Evolutionary conservation across 53 echinoderm and acorn worm species (phyloP).

Genomic region (Echinometra lucunter): DNA sequence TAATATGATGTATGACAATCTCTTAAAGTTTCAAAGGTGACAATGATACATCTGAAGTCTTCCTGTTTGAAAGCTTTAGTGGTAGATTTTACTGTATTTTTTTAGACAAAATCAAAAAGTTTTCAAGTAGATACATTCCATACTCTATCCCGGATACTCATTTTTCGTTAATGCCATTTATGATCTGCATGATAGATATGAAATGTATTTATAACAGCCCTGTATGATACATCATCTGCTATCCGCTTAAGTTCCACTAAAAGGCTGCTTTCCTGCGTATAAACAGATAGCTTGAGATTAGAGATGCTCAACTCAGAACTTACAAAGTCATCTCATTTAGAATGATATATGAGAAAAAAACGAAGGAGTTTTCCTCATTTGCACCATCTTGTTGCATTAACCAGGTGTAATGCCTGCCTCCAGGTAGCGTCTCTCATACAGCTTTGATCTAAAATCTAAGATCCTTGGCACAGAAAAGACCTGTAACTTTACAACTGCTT

Average conservation of each 20-base stretch:
- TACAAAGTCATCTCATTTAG: not conserved
- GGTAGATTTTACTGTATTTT: too few species aligned
- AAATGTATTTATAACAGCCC: not conserved
- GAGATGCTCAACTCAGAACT: not conserved
- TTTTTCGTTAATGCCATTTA: not conserved
- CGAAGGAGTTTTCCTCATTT: not conserved
- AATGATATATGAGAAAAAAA: slow-evolving; percentile 31
- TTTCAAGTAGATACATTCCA: too few species aligned
- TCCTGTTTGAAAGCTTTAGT: too few species aligned
- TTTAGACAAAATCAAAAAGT: too few species aligned
- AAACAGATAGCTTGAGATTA: not conserved
- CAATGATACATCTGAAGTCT: too few species aligned
- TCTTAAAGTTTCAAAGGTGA: too few species aligned
- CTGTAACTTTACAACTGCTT: not conserved
- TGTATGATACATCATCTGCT: slow-evolving; percentile 18
- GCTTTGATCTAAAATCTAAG: slow-evolving; percentile 10
- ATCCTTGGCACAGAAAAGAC: not conserved
- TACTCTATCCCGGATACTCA: too few species aligned
- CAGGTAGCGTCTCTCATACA: not conserved
- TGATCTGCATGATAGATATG: not conserved
- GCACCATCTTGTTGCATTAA: not conserved
- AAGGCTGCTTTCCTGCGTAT: not conserved
- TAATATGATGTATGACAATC: not conserved
- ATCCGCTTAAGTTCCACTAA: not conserved
- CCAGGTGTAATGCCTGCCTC: not conserved